A percentile compares a stretch with the other conserved stretches of the same genome.
Evolutionary conservation across 2,797 vertebrate species (phyloP).

Genomic region (Silurus aristotelis): DNA sequence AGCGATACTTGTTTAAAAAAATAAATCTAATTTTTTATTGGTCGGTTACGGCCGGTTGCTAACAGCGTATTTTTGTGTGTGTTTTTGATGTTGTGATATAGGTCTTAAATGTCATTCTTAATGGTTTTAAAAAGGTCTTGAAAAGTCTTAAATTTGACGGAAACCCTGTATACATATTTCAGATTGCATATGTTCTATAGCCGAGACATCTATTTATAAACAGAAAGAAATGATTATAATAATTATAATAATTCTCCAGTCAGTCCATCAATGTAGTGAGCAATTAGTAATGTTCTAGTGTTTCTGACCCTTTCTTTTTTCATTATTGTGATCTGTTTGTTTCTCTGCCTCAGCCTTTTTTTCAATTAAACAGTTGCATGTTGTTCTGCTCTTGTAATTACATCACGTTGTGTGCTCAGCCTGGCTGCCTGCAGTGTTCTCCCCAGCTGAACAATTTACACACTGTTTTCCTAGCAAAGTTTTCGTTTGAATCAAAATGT

Average conservation of each 20-base stretch:
- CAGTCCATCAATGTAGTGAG: neutral
- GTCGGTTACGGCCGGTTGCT: too few relatives aligned
- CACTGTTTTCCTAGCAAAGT: constrained; percentile 5
- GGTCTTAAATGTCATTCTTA: too few relatives aligned
- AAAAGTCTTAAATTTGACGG: too few relatives aligned
- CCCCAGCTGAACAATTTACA: neutral
- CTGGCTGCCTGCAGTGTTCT: neutral
- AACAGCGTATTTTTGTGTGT: too few relatives aligned
- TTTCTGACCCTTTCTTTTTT: neutral
- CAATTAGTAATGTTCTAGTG: neutral
- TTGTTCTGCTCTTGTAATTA: constrained; percentile 31
- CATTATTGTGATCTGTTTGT: constrained; percentile 10
- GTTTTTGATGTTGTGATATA: too few relatives aligned
- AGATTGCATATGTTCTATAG: neutral
- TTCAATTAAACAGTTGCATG: constrained; percentile 28
- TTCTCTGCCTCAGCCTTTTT: constrained; percentile 22
- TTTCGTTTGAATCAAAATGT: neutral
- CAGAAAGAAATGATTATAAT: too few relatives aligned
- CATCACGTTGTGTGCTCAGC: neutral
- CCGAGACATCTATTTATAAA: neutral
- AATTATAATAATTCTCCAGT: neutral
- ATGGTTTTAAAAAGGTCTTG: too few relatives aligned
- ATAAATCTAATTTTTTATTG: too few relatives aligned
- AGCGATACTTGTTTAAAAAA: too few relatives aligned
- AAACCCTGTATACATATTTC: neutral